A percentile compares a stretch with the other conserved stretches of the same genome.
Evolutionary conservation across 2,888 invertebrate genomes (phyloP).

Genomic region (Macrosiphum euphorbiae): DNA sequence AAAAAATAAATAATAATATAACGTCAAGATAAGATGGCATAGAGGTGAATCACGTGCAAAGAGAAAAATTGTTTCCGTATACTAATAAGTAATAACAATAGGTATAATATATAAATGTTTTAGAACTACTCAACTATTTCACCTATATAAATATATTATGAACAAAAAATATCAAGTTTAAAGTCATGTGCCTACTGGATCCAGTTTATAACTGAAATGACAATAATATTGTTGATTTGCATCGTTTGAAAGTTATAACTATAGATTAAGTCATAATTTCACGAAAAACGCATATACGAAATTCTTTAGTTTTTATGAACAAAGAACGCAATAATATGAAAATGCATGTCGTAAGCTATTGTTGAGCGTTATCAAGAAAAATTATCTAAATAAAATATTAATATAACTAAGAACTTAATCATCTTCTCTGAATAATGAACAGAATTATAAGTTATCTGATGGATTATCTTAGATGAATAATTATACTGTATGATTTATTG

Average conservation of each 20-base stretch:
- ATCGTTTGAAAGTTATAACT: not conserved
- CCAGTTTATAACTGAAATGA: too few relatives aligned
- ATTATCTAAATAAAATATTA: too few relatives aligned
- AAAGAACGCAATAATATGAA: not conserved
- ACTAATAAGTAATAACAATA: not conserved
- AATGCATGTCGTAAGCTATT: not conserved
- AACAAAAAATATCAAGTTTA: not conserved
- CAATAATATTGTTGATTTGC: not conserved
- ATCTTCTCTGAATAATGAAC: too few relatives aligned
- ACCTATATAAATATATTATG: not conserved
- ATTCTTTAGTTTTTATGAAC: not conserved
- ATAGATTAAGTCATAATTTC: too few relatives aligned
- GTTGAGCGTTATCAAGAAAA: too few relatives aligned
- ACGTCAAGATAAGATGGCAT: not conserved
- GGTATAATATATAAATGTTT: not conserved
- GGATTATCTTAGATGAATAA: not conserved
- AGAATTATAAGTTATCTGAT: too few relatives aligned
- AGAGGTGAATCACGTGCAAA: not conserved
- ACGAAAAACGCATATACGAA: not conserved
- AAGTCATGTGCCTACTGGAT: not conserved
- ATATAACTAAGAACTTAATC: too few relatives aligned
- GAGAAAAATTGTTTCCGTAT: too few relatives aligned
- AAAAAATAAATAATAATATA: not conserved
- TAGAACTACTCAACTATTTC: not conserved
- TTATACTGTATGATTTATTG: not conserved